Base-by-base conservation (phyloP, 1,140 invertebrate species). In the Ceratosolen fusciceps region DNA sequence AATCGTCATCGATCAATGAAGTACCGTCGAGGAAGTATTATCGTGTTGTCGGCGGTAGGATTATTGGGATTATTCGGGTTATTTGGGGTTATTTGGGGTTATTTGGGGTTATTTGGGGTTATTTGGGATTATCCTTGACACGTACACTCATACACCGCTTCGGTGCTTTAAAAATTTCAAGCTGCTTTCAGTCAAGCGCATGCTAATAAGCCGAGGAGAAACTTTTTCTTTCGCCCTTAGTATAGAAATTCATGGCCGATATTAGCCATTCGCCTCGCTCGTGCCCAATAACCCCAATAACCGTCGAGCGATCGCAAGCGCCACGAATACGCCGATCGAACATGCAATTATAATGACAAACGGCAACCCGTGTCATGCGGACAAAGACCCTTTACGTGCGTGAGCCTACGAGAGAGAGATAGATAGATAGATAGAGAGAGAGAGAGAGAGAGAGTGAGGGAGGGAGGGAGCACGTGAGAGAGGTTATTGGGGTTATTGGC, bases 301-400 rank as follows among this genome's bases (percentile, higher is more conserved):
- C n/a, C n/a, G n/a, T n/a, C n/a, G n/a, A n/a, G n/a, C n/a, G n/a
- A n/a, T n/a, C 4, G 29, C 70, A 16, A 39, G n/a, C 37, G 2
- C 26, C 31, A 62, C 68, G 43, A 70, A 52, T 29, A 29, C 68
- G 24, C 58, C 54, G 52, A 73, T 81, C 81, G 81, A 83, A 83
- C n/a, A 83, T 83, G 80, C 76, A 80, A 75, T 82, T 74, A 70
- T 74, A 77, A 70, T 49, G n/a, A 52, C 49, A 70, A 47, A 39
- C 47, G n/a, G 8, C 19, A 54, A 34, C 7, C 7, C 54, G 21
- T 58, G 14, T 58, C 5, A 56, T 34, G 10, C 19, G 39, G 29
- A 5, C 24, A 73, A 52, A 54, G 16, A 31, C 9, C 2, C 12
- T 21, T n/a, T n/a, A 39, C 0, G 39, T 47, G 39, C 24, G 21